Evolutionary conservation across 2,888 invertebrate species (phyloP), one percentile per base, ranked within the genome.

Genomic region (Euclidia mi): DNA sequence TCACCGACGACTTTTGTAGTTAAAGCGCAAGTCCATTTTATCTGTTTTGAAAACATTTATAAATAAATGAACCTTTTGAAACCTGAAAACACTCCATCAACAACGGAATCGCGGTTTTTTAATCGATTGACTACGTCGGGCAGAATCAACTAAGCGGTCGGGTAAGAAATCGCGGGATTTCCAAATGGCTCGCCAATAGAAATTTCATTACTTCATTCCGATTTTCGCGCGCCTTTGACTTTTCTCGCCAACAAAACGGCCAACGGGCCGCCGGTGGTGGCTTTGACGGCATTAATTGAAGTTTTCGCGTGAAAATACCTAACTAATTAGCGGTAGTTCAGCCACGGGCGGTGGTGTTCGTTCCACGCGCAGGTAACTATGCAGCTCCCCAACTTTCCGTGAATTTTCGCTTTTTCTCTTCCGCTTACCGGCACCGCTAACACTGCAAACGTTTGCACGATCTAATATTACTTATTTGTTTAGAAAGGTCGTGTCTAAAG

Each of bases 261-360:
- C 38, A 61, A 60, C 75, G 55, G 53, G 65, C 73, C 68, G 66
- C 67, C 71, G 50, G 73, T 78, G 76, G 85, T 76, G 79, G 84
- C 83, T 88, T 87, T 88, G 84, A 85, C 76, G 84, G 86, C 84
- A 85, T 88, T 88, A 90, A 90, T 88, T 88, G 87, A 87, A 90
- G 88, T 90, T 89, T 89, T 87, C 81, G 81, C 79, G 81, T 77
- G 84, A 87, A 89, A 88, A 90, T 90, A 81, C 84, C 82, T 78
- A 85, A 84, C 86, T 89, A 88, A 89, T 87, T 87, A 87, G 87
- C 65, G 82, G 78, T 81, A 83, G 81, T 78, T 83, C 65, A 79
- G 75, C 65, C 49, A 61, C 62, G 70, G 69, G 58, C 63, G 60
- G 68, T 50, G 25, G 44, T 48, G 73, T 64, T 70, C 65, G 70